A percentile compares a stretch with the other conserved stretches of the same genome.
phyloP scores from a whole-genome alignment of 2,113 vertebrate species.

The Polyodon spathula region DNA sequence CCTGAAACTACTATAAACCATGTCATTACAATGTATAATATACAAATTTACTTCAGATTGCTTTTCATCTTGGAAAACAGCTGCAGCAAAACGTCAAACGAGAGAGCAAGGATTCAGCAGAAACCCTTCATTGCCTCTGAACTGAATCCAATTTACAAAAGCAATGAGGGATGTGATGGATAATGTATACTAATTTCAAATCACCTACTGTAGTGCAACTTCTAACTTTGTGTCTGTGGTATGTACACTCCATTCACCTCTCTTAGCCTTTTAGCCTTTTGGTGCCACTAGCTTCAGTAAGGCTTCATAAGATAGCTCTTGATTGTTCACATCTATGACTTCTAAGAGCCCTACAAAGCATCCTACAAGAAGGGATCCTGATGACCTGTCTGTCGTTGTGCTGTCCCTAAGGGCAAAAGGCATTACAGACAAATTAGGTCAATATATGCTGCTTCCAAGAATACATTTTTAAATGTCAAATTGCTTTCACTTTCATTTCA shows the following conservation, averaged over 20 bases:
- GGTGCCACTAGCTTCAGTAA: too few relatives aligned
- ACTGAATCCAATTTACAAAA: conserved; percentile 37
- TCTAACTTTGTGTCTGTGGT: conserved; percentile 16
- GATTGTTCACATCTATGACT: too few relatives aligned
- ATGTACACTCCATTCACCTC: conserved; percentile 14
- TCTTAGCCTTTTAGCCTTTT: conserved; percentile 2
- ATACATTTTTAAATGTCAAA: neutral
- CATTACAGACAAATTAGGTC: conserved; percentile 5
- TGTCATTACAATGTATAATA: conserved; percentile 37
- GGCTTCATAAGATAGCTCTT: too few relatives aligned
- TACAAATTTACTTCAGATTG: conserved; percentile 27
- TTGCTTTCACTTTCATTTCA: neutral
- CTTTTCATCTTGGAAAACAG: conserved; percentile 29
- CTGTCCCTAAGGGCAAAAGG: neutral
- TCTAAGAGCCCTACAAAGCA: too few relatives aligned
- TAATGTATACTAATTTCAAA: conserved; percentile 42
- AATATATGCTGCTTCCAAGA: neutral
- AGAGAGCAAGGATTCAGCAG: conserved; percentile 8
- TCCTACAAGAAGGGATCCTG: neutral
- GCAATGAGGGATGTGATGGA: conserved; percentile 39
- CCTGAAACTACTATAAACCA: conserved; percentile 21
- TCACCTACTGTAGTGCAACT: conserved; percentile 27
- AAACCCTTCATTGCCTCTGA: conserved; percentile 24
- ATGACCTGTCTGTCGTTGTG: neutral
- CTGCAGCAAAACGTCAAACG: conserved; percentile 13